Evolutionary conservation across 2,888 invertebrate species (phyloP).

Genomic region (Steinernema carpocapsae): DNA sequence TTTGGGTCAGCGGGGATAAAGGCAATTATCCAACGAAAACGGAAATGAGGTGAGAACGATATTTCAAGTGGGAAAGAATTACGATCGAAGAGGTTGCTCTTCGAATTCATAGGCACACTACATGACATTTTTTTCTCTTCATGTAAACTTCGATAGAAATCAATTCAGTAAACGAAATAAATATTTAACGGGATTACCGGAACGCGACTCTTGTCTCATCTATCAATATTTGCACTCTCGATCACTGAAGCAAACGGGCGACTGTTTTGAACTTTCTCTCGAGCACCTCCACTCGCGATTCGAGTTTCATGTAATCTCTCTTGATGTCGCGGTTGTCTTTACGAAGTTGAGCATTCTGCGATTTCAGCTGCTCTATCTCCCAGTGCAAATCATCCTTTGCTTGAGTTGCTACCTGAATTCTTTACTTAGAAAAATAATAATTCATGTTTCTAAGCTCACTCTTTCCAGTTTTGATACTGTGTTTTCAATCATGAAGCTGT

Average conservation of each 20-base stretch:
- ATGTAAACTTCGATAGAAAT: no score
- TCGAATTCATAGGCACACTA: no score
- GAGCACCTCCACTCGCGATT: slow-evolving; percentile 59
- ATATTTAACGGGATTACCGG: neutral
- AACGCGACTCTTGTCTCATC: neutral
- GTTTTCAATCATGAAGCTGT: slow-evolving; percentile 64
- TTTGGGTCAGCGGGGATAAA: neutral
- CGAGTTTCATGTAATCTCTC: slow-evolving; percentile 58
- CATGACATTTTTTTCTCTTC: no score
- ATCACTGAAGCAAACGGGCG: slow-evolving; percentile 57
- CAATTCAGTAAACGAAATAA: slow-evolving; percentile 1
- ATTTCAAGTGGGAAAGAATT: no score
- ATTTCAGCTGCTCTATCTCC: slow-evolving; percentile 66
- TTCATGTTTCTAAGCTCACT: slow-evolving; percentile 39
- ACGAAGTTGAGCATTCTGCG: slow-evolving; percentile 57
- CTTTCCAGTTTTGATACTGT: slow-evolving; percentile 63
- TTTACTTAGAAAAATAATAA: neutral
- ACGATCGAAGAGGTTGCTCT: neutral
- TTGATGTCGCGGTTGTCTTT: slow-evolving; percentile 65
- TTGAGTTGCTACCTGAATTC: slow-evolving; percentile 35
- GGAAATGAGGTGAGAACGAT: no score
- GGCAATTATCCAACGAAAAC: no score
- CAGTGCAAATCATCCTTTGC: slow-evolving; percentile 61
- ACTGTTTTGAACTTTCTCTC: slow-evolving; percentile 66
- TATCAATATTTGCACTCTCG: neutral